These are phyloP conservation scores for Masticophis lateralis DNA, from an alignment of 2,797 vertebrate genomes.

Conservation along the genomic window DNA sequence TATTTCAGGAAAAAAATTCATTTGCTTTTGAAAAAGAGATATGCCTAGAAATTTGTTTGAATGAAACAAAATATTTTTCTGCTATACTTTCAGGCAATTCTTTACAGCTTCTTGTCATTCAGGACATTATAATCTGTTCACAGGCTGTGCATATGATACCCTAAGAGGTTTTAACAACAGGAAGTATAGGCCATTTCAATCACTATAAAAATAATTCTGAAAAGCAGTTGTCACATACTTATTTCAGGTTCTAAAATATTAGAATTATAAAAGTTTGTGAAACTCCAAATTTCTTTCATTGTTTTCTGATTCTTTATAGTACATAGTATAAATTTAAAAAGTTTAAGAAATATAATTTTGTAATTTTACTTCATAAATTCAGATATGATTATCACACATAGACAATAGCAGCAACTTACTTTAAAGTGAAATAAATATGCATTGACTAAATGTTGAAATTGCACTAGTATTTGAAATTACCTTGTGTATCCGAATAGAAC, in stretches of 20 bases:
- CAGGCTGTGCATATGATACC: constrained; percentile 46
- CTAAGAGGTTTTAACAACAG: constrained; percentile 57
- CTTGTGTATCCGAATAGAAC: neutral
- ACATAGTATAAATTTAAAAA: neutral
- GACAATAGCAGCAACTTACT: constrained; percentile 14
- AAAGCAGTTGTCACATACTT: constrained; percentile 40
- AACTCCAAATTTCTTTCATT: constrained; percentile 39
- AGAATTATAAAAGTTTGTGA: constrained; percentile 36
- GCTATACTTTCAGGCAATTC: constrained; percentile 32
- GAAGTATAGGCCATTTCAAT: constrained; percentile 61
- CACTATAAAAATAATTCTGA: constrained; percentile 52
- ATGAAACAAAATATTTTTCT: constrained; percentile 50
- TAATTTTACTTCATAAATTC: constrained; percentile 29
- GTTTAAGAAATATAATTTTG: constrained; percentile 22
- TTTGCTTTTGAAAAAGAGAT: constrained; percentile 8
- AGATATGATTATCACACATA: constrained; percentile 6
- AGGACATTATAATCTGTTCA: constrained; percentile 50
- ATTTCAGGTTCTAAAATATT: constrained; percentile 50
- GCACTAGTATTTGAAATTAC: constrained; percentile 31
- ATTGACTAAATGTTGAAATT: constrained; percentile 29
- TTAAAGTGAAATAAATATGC: constrained; percentile 26
- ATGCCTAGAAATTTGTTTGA: constrained; percentile 35
- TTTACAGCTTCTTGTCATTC: constrained; percentile 48
- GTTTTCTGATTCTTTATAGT: constrained; percentile 43
- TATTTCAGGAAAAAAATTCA: constrained; percentile 27